Evolutionary conservation across 1,140 invertebrate genomes (phyloP), one percentile per base, ranked within the genome.

Genomic region (Choristoneura fumiferana): DNA sequence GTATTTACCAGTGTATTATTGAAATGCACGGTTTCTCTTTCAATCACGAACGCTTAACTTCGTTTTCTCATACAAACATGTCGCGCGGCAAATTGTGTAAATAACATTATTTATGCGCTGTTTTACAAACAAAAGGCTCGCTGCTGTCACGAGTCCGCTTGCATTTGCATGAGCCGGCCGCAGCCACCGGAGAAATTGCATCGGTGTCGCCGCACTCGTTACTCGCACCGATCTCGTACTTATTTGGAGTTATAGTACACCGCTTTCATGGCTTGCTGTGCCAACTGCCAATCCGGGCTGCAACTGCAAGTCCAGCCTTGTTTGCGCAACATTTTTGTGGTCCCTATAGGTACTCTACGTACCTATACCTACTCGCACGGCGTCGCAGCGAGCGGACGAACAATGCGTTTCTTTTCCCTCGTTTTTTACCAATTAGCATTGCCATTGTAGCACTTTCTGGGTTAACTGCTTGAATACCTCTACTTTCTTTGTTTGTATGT

Each of bases 51-150:
- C 35, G 53, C 22, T 66, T 35, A 45, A 55, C 59, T 67, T 67
- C 56, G 66, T 29, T 29, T 29, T 2, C 22, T 29, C 22, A 29
- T 29, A 29, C 22, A 29, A 6, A 29, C 2, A 2, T 6, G 17
- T 17, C 40, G 40, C 40, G 40, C 18, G 40, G 40, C 8, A 17
- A 17, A 8, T 45, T 45, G 40, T 45, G 12, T 39, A 22, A 45
- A 45, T 58, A 59, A 12, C 34, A 29, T 63, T 67, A 78, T 71
- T 74, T 69, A 73, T 67, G 65, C 61, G 54, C 33, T 63, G 60
- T 54, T 81, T 77, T 74, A 67, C 65, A 73, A 76, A 73, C 74
- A 70, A 73, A 64, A 66, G 63, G 59, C 52, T 22, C 43, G 34
- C 22, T 29, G 35, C 34, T 53, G 65, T 73, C 69, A 78, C 73